phyloP scores from a whole-genome alignment of 2,797 vertebrate species.

The Hoplostethus mediterraneus region DNA sequence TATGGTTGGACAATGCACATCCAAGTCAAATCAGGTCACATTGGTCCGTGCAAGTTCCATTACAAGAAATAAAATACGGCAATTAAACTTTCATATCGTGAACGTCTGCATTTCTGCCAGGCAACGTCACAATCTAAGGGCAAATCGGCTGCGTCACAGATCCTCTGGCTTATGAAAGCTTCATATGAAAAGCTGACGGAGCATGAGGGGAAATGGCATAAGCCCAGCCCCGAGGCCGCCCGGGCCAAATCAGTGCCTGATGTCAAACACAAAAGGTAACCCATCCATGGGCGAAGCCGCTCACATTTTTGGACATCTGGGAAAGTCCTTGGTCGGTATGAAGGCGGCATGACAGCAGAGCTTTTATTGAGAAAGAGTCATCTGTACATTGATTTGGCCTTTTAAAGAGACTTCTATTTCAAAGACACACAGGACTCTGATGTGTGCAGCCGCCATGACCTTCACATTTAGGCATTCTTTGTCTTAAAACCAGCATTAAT shows the following conservation, averaged over 20 bases:
- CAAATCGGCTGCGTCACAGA: conserved; percentile 33
- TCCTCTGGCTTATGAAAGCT: conserved; percentile 41
- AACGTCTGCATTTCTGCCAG: conserved; percentile 28
- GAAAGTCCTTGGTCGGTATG: conserved; percentile 60
- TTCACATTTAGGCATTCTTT: conserved; percentile 25
- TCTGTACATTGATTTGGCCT: conserved; percentile 58
- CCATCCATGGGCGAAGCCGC: conserved; percentile 57
- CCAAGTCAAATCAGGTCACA: conserved; percentile 18
- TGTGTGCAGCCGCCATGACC: conserved; percentile 39
- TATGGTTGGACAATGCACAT: not conserved
- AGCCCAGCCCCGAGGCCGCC: conserved; percentile 60
- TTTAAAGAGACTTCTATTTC: conserved; percentile 43
- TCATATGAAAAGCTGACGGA: conserved; percentile 73
- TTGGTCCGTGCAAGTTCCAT: not conserved
- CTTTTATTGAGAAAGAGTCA: conserved; percentile 57
- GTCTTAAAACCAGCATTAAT: conserved; percentile 10
- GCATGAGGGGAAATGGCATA: conserved; percentile 64
- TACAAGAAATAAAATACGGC: conserved; percentile 9
- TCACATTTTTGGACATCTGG: conserved; percentile 71
- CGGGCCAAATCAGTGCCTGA: conserved; percentile 69
- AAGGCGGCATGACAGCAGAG: conserved; percentile 50
- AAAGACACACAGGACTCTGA: conserved; percentile 30
- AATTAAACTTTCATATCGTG: conserved; percentile 9
- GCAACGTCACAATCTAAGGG: conserved; percentile 13
- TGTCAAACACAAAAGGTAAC: conserved; percentile 64